phyloP scores from a whole-genome alignment of 2,888 invertebrate genomes.

The Hypolimnas misippus region DNA sequence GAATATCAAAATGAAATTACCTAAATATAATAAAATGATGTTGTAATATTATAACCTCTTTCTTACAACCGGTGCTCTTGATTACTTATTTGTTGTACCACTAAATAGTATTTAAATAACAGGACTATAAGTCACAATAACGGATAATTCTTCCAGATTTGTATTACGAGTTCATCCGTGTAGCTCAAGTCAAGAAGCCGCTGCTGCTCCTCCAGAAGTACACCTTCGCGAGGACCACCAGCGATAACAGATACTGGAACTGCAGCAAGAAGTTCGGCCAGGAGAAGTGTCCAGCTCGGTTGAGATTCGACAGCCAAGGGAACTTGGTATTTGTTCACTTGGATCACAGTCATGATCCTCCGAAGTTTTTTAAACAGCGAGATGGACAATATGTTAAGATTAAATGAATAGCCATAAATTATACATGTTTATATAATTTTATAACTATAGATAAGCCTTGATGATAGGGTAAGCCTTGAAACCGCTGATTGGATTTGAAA shows the following conservation, averaged over 20 bases:
- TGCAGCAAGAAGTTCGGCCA: conserved; percentile 57
- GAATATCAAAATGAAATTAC: too few species aligned
- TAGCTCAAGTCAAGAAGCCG: conserved; percentile 48
- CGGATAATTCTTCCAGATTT: conserved; percentile 41
- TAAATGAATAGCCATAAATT: neutral
- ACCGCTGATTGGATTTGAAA: too few species aligned
- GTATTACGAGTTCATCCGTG: conserved; percentile 47
- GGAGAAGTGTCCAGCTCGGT: conserved; percentile 55
- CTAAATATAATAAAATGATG: too few species aligned
- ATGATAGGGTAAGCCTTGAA: too few species aligned
- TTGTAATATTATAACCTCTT: too few species aligned
- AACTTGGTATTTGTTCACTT: conserved; percentile 50
- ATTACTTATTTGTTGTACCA: too few species aligned
- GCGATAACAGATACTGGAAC: conserved; percentile 60
- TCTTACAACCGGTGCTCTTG: too few species aligned
- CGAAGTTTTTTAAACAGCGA: conserved; percentile 42
- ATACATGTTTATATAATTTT: too few species aligned
- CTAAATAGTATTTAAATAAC: too few species aligned
- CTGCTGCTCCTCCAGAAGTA: conserved; percentile 48
- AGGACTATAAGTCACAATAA: neutral
- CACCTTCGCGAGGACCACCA: conserved; percentile 59
- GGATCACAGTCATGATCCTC: conserved; percentile 58
- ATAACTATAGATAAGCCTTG: too few species aligned
- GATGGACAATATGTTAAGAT: conserved; percentile 46
- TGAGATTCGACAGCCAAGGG: conserved; percentile 55